Base-by-base conservation (phyloP, 2,888 invertebrate species). In the Chymomyza caudatula region DNA sequence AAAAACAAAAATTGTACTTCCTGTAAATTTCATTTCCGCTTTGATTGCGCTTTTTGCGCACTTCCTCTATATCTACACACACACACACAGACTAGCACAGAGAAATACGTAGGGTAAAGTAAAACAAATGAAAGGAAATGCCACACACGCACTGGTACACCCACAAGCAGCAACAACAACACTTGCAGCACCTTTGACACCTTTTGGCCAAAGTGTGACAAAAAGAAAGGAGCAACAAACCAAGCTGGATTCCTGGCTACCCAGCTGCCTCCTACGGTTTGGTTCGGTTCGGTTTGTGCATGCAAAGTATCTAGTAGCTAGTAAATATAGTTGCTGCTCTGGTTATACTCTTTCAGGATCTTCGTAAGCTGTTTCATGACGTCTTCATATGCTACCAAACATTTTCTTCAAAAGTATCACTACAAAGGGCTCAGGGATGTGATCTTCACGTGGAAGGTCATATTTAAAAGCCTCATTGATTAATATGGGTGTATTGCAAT, bases 11-110 rank as follows among this genome's bases (percentile, higher is more conserved):
- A 43, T 49, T 60, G 66, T 58, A 77, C 84, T 84, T 84, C 81
- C 83, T 84, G 85, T 77, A 86, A 86, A 83, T 83, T 83, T 86
- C 83, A 83, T 83, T 83, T 83, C 83, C 83, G 83, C 83, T 84
- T 85, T 85, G 83, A 83, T 83, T 85, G 82, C 82, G 85, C 84
- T 85, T 83, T 85, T 83, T 83, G 75, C 80, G 84, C 75, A 78
- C 78, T 75, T 78, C 74, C 71, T 79, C 73, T 69, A 73, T 19
- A 23, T 53, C 15, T 42, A 22, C 42, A 60, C 42, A 56, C 47
- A 49, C 23, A 13, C 17, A 57, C 20, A 43, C 49, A 60, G 37
- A 19, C 61, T 56, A 29, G 49, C 47, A 54, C 62, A 42, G 15
- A 53, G 53, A 49, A 66, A 63, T 71, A n/a, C n/a, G 22, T 22